Base-by-base conservation (phyloP, 2,113 vertebrate genomes). In the Cyphomyrus plagiostoma region DNA sequence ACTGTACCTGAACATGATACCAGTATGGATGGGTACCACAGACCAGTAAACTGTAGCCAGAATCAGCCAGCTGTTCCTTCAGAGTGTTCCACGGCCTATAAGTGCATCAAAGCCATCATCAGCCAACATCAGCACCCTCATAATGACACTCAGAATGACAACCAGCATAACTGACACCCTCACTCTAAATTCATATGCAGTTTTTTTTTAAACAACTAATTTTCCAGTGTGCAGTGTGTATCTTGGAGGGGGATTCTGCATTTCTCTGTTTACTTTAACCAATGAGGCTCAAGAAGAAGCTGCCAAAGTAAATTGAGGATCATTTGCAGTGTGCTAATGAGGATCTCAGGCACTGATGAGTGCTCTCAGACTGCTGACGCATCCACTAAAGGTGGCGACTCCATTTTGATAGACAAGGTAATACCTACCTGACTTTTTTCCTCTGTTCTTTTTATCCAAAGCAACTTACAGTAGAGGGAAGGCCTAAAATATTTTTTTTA, bases 131-230 rank as follows among this genome's bases (percentile, higher is more conserved):
- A 84, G 82, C 82, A 84, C 17, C 8, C 46, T 7, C 45, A 49
- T 49, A 84, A 84, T 46, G 82, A 48, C 82, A 45, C 21, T 84
- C 82, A 84, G 13, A 45, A 84, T 46, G 82, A 19, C 35, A 35
- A 82, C 30, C 42, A 84, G 42, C 45, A 48, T 84, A 46, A 84
- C 82, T 84, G 45, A 84, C 82, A 84, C 21, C 82, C 82, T 84
- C 82, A 48, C 19, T 42, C 42, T 49, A 9, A 84, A 84, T 83
- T 74, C 15, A 74, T 74, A 15, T 30, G 13, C 42, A 62, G 23
- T n/a, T 84, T 23, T 84, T 45, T 84, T 84, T 84, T 23, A n/a
- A 84, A 84, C 3, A 48, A 23, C 42, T 49, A 48, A 46, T 49
- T 46, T 84, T 84, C 42, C 82, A 62, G 8, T 62, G 23, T 62